Evolutionary conservation across 2,113 vertebrate species (phyloP).

Genomic region (Onychorhynchus coronatus): DNA sequence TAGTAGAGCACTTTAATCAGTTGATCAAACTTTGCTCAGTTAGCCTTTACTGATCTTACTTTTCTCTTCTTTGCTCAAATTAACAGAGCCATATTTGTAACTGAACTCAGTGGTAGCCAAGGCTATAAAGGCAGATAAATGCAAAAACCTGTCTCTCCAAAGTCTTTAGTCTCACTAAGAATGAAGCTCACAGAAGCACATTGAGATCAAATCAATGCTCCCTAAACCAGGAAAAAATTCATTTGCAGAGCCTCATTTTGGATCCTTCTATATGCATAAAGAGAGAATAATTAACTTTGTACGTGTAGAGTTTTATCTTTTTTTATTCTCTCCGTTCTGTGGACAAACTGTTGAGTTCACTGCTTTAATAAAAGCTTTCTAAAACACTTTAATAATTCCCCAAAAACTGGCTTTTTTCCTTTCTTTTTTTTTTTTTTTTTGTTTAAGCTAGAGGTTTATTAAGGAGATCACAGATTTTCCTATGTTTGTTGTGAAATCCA

Average conservation of each 20-base stretch:
- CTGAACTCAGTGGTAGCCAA: not conserved
- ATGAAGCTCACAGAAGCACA: not conserved
- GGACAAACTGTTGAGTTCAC: not conserved
- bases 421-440: not conserved
- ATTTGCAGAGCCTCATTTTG: not conserved
- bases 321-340: not conserved
- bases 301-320: not conserved
- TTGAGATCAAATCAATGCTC: not conserved
- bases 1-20: not conserved
- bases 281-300: not conserved
- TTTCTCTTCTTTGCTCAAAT: not conserved
- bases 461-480: not conserved
- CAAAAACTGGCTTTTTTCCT: fast-evolving
- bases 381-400: not conserved
- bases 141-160: not conserved
- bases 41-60: not conserved
- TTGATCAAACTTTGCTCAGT: not conserved
- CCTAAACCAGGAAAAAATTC: not conserved
- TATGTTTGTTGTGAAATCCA: not conserved
- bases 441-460: not conserved
- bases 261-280: not conserved
- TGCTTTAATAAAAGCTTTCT: not conserved
- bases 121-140: not conserved
- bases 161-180: not conserved
- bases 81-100: not conserved